phyloP scores from a whole-genome alignment of 2,113 vertebrate species.

The Passer domesticus region DNA sequence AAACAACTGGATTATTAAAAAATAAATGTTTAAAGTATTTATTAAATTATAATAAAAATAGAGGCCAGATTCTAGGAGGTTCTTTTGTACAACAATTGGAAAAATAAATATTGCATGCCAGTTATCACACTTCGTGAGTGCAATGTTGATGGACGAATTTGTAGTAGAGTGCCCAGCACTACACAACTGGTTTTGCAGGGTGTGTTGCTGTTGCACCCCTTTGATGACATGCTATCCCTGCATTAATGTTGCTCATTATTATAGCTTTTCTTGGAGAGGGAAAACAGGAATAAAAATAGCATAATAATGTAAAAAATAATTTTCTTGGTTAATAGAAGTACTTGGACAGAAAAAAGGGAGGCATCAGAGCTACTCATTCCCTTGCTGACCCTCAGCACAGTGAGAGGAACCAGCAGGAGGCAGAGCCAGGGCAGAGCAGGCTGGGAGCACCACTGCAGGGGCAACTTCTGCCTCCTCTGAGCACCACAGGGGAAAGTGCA shows the following conservation, averaged over 20 bases:
- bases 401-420: not conserved
- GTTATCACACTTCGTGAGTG: not conserved
- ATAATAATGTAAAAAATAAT: not conserved
- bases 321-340: not conserved
- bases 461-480: not conserved
- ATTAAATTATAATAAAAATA: not conserved
- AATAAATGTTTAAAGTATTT: not conserved
- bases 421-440: fast-evolving
- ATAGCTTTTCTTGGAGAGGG: not conserved
- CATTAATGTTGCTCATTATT: not conserved
- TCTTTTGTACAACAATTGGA: not conserved
- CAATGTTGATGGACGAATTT: not conserved
- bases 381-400: not conserved
- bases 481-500: not conserved
- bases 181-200: not conserved
- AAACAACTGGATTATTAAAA: not conserved
- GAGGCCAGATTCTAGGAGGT: not conserved
- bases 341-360: not conserved
- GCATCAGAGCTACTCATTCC: fast-evolving
- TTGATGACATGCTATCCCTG: fast-evolving
- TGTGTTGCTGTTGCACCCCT: fast-evolving
- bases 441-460: not conserved
- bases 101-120: not conserved
- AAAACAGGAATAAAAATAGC: not conserved
- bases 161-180: not conserved